Evolutionary conservation across 2,888 invertebrate genomes (phyloP).

Genomic region (Leucoptera coffeella): DNA sequence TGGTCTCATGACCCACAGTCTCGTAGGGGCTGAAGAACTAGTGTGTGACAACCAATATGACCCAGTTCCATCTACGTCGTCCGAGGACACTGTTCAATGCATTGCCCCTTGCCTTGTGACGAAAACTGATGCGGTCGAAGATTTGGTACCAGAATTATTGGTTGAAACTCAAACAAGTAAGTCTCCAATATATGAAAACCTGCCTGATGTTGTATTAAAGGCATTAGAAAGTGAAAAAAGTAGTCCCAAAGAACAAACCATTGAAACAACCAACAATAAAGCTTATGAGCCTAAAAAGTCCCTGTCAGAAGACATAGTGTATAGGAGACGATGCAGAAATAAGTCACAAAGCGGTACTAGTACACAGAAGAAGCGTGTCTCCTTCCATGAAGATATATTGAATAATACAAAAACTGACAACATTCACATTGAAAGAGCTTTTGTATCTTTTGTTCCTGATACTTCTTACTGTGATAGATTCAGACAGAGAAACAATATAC

Average conservation of each 20-base stretch:
- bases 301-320: conserved; percentile 67
- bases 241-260: conserved; percentile 15
- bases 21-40: conserved; percentile 40
- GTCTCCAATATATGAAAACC: conserved; percentile 31
- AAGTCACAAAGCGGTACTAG: conserved; percentile 63
- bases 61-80: conserved; percentile 27
- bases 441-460: conserved; percentile 67
- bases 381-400: conserved; percentile 79
- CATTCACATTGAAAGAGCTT: conserved; percentile 73
- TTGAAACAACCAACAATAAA: conserved; percentile 24
- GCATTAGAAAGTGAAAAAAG: conserved; percentile 44
- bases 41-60: conserved; percentile 41
- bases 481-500: conserved; percentile 54
- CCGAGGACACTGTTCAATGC: conserved; percentile 51
- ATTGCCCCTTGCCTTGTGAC: too few species aligned
- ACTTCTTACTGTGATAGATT: conserved; percentile 55
- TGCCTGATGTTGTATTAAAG: conserved; percentile 43
- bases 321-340: conserved; percentile 68
- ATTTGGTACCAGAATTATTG: conserved; percentile 40
- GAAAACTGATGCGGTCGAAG: too few species aligned
- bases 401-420: conserved; percentile 79
- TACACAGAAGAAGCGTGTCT: conserved; percentile 75
- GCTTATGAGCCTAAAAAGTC: conserved; percentile 48
- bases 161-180: conserved; percentile 30
- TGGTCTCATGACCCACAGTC: conserved; percentile 44